Evolutionary conservation across 92 coral and sea anemone species (phyloP), one percentile per base, ranked within the genome.

Genomic region (Blastomussa wellsi): DNA sequence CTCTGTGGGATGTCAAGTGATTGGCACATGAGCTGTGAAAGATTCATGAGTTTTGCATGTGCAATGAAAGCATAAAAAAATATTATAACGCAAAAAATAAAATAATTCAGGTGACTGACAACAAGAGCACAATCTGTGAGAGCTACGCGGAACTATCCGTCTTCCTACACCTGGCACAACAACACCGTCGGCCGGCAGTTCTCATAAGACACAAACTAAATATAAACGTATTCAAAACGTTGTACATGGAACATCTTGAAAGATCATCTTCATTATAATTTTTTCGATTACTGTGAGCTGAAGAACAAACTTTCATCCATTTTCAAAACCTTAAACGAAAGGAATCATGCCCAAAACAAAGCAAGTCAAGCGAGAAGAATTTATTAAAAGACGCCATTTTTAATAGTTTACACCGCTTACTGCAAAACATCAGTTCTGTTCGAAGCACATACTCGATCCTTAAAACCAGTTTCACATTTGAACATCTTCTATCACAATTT

Each of bases 311-410:
- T 10, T 24, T 59, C 44, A 24, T 59, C 66, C n/a, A 7, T 29
- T 26, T 62, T 62, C n/a, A 33, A 28, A 62, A 26, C 33, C 9
- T 62, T 10, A 62, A 62, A 1, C 33, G 2, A 62, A 62, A 62
- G 16, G 68, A 26, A 62, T 62, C 33, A 17, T 28, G 68, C 13
- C 26, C 68, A 62, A 62, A 62, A 62, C 33, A 62, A 26, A 13
- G 68, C 1, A 35, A 62, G 12, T 26, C 68, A 11, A 62, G 33
- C 32, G 24, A 2, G 32, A 62, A 62, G 33, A 62, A 62, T n/a
- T n/a, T n/a, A 62, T 62, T 60, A 62, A 62, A 76, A 31, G 57
- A 37, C 83, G 83, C 83, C 83, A 79, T 79, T 26, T 79, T 79
- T 79, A 79, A 79, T 33, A n/a, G n/a, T 60, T 70, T 64, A 60